Evolutionary conservation across 2,888 invertebrate species (phyloP), one percentile per base, ranked within the genome.

Genomic region (Drosophila rubida): DNA sequence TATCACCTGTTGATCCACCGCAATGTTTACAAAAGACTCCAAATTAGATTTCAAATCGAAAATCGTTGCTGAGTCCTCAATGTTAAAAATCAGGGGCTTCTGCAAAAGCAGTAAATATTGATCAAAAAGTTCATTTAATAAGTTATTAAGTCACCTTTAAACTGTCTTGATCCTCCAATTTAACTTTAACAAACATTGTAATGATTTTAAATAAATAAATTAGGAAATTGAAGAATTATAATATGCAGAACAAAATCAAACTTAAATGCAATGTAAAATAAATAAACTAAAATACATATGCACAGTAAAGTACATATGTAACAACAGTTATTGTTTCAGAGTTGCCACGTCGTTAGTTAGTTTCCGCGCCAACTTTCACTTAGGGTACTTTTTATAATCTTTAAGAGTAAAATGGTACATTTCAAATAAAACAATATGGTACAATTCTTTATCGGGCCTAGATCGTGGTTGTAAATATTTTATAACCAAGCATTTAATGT

Each of bases 141-240:
- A 35, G 22, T 32, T 6, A 11, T 5, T 16, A 19, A 19, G 39
- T 61, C n/a, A 67, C 62, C 13, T 46, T 39, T 0, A 44, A 23
- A 16, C 23, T 27, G 8, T 14, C 57, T 5, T 53, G n/a, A 35
- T 37, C 37, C 14, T 79, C 71, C 4, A 79, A 27, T 5, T 76
- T 79, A 0, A 77, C 27, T 59, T 77, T 79, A 0, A 79, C 64
- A 48, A 68, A 76, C 76, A 76, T 77, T 1, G 2, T 42, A 2
- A 11, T 7, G 27, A n/a, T 16, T 5, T 13, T 2, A 4, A 19
- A 22, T 27, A 9, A 13, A 22, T 7, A 4, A 9, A 35, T 5
- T 27, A 35, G 4, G 16, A 19, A 32, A 13, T 1, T 16, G 11
- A 2, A 30, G 9, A 27, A 30, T 30, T 6, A 11, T 46, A 3